Conservation (phyloP, 2,797 vertebrate species). For the Melanotaenia maccullochi region DNA sequence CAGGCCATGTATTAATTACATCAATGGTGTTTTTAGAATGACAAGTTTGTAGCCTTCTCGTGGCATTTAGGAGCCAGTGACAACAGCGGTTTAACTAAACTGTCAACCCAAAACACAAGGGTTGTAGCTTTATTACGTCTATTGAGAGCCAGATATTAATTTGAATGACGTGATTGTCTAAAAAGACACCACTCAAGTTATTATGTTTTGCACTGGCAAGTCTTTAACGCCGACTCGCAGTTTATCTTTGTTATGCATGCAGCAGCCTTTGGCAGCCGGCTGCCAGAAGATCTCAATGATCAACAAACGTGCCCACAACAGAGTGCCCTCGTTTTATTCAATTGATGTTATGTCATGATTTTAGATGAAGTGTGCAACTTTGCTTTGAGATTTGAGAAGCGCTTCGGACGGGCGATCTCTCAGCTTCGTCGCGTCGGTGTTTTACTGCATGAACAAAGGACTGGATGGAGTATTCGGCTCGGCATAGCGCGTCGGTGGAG, state of each 20-base stretch:
- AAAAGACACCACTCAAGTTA: background rate
- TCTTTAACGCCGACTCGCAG: conserved; percentile 27
- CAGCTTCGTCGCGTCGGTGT: conserved; percentile 77
- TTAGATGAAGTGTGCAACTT: conserved; percentile 56
- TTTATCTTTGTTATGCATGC: conserved; percentile 68
- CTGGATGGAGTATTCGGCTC: conserved; percentile 82
- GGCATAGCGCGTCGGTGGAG: conserved; percentile 82
- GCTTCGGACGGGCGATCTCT: conserved; percentile 51
- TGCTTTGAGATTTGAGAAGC: conserved; percentile 44
- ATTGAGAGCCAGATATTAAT: conserved; percentile 20
- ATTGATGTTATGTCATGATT: conserved; percentile 26
- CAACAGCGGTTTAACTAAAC: conserved; percentile 29
- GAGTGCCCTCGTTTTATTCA: conserved; percentile 26
- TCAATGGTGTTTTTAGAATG: conserved; percentile 38
- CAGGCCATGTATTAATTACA: conserved; percentile 41
- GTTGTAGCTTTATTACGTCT: background rate
- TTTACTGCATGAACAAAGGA: conserved; percentile 85
- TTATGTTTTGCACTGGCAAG: conserved; percentile 35
- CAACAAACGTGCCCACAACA: conserved; percentile 56
- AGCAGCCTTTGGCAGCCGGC: conserved; percentile 69
- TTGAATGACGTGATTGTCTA: conserved; percentile 1
- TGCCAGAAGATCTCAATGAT: conserved; percentile 56
- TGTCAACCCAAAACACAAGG: conserved; percentile 36
- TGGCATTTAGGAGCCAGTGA: conserved; percentile 50
- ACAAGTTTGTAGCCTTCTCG: conserved; percentile 54